phyloP scores from a whole-genome alignment of 2,888 invertebrate genomes.

The Abrostola triplasia region DNA sequence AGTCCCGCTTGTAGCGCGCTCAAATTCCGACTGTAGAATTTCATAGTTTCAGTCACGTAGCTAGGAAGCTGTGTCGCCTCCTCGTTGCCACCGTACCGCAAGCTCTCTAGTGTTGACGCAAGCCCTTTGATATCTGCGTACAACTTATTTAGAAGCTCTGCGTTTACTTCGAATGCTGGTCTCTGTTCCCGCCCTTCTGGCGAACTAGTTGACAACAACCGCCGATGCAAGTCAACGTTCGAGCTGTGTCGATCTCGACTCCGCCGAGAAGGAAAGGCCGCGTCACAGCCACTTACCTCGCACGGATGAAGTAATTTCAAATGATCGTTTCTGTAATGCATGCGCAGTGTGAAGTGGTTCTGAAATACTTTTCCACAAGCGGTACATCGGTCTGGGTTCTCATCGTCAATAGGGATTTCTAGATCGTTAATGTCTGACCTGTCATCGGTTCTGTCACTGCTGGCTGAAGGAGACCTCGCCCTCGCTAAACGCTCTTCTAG shows the following conservation, averaged over 20 bases:
- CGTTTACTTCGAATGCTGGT: constrained; percentile 91
- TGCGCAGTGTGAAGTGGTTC: constrained; percentile 96
- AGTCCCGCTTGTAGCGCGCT: constrained; percentile 81
- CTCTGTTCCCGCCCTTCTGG: constrained; percentile 86
- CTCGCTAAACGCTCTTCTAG: constrained; percentile 86
- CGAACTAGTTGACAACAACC: constrained; percentile 80
- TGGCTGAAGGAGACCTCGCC: constrained; percentile 83
- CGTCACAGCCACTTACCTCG: constrained; percentile 96
- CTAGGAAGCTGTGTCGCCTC: constrained; percentile 80
- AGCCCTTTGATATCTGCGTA: constrained; percentile 92
- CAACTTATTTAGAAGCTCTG: constrained; percentile 94
- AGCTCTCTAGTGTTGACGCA: constrained; percentile 89
- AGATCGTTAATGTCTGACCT: constrained; percentile 84
- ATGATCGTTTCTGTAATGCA: constrained; percentile 97
- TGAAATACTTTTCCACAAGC: constrained; percentile 96
- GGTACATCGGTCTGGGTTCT: constrained; percentile 95
- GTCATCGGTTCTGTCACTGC: constrained; percentile 82
- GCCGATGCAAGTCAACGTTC: constrained; percentile 87
- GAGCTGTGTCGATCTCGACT: constrained; percentile 89
- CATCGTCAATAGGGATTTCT: constrained; percentile 95
- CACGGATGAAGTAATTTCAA: constrained; percentile 96
- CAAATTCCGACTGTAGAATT: constrained; percentile 84
- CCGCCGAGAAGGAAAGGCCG: constrained; percentile 95
- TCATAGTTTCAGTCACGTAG: constrained; percentile 86
- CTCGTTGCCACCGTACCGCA: constrained; percentile 86